Conservation (phyloP, 2,888 invertebrate species). For the Ellobium chinense region DNA sequence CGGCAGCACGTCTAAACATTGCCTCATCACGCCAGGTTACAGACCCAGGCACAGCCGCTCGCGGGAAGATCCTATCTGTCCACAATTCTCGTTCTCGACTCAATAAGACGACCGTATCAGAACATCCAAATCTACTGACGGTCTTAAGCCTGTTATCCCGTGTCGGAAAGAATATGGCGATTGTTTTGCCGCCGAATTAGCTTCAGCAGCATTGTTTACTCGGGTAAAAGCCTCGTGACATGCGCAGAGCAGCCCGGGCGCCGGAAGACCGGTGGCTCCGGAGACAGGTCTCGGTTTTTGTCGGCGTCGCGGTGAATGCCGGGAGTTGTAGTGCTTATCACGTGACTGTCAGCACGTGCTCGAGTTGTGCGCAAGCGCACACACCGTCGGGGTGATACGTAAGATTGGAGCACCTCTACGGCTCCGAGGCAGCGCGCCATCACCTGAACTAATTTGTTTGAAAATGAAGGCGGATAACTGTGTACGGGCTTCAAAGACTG, state of each 20-base stretch:
- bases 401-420: not conserved
- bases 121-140: conserved; percentile 20
- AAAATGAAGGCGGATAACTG: conserved; percentile 3
- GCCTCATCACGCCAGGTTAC: conserved; percentile 24
- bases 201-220: conserved; percentile 41
- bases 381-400: conserved; percentile 19
- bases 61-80: conserved; percentile 34
- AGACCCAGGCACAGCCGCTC: conserved; percentile 2
- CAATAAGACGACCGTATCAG: conserved; percentile 35
- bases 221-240: conserved; percentile 42
- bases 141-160: conserved; percentile 29
- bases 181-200: conserved; percentile 40
- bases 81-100: conserved; percentile 33
- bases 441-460: conserved; percentile 17
- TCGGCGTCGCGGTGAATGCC: conserved; percentile 31
- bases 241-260: conserved; percentile 44
- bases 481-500: not conserved
- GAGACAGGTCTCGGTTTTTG: conserved; percentile 39
- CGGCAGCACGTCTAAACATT: conserved; percentile 33
- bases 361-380: conserved; percentile 3
- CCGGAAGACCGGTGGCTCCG: conserved; percentile 43
- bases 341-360: conserved; percentile 36
- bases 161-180: conserved; percentile 39
- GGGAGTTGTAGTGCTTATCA: conserved; percentile 39
- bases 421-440: not conserved